Base-by-base conservation (phyloP, 1,140 invertebrate genomes). In the Notospermus geniculatus region DNA sequence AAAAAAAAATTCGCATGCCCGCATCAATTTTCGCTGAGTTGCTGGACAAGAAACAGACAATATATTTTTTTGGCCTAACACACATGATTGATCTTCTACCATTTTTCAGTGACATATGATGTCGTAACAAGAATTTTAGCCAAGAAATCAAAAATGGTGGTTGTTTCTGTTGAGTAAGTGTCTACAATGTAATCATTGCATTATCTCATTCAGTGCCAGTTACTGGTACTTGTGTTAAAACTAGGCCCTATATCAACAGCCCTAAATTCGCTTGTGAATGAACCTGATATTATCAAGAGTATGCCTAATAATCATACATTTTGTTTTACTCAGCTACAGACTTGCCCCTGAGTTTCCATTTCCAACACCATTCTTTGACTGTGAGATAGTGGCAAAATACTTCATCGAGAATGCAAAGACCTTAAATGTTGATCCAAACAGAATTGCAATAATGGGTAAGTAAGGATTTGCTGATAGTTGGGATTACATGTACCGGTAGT, bases 291-390 rank as follows among this genome's bases (percentile, higher is more conserved):
- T n/a, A n/a, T n/a, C n/a, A n/a, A n/a, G n/a, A n/a, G n/a, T n/a
- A n/a, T n/a, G n/a, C n/a, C n/a, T n/a, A n/a, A n/a, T n/a, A n/a
- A n/a, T n/a, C n/a, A n/a, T n/a, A n/a, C n/a, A n/a, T 11, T 22
- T 28, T 25, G 1, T 41, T 53, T 45, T 52, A 57, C 50, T 19
- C 55, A 72, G 72, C 2, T 78, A 75, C 57, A 57, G 74, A 7
- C 54, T 70, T 32, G 66, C 74, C 1, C 76, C 76, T 32, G 75
- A 78, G 65, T 45, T 70, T 59, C 66, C 67, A 1, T 78, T 61
- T 53, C 76, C 76, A 0, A 60, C 62, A 27, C 65, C 71, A 1
- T 46, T 73, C 43, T 65, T 73, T 5, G 75, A 78, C 54, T 75
- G 71, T 58, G 56, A 68, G 22, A 64, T 52, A 19, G 74, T 69